A percentile compares a stretch with the other conserved stretches of the same genome.
These are phyloP conservation scores for Rhineura floridana DNA, from an alignment of 2,113 vertebrate species.

Conservation along the genomic window DNA sequence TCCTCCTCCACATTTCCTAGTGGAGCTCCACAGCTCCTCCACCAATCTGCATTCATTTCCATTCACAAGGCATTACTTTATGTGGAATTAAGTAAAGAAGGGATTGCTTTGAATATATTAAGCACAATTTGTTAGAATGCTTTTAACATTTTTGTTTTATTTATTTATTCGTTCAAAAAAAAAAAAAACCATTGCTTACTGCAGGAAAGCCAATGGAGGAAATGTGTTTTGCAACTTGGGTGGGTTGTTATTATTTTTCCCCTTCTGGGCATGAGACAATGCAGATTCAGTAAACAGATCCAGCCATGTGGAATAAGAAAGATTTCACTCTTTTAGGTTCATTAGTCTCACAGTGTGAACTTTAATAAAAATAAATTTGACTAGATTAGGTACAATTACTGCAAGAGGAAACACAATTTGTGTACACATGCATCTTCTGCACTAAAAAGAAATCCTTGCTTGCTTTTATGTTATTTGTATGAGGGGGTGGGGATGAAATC, in stretches of 20 bases:
- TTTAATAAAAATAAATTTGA: constrained; percentile 60
- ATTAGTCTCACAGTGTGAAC: constrained; percentile 63
- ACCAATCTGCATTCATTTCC: constrained; percentile 16
- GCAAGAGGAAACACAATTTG: constrained; percentile 49
- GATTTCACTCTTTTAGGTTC: constrained; percentile 54
- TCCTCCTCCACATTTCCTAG: background rate
- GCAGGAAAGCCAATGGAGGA: constrained; percentile 14
- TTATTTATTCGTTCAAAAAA: background rate
- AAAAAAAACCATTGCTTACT: background rate
- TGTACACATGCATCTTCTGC: constrained; percentile 23
- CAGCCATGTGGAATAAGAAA: constrained; percentile 25
- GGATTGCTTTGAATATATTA: background rate
- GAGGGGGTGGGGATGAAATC: too few relatives aligned
- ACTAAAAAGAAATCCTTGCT: constrained; percentile 22
- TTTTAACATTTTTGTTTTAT: constrained; percentile 9
- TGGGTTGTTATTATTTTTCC: background rate
- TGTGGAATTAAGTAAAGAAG: constrained; percentile 26
- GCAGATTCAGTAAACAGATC: constrained; percentile 25
- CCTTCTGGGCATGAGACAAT: constrained; percentile 28
- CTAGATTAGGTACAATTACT: constrained; percentile 61
- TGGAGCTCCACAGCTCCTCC: constrained; percentile 34
- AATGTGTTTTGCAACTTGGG: constrained; percentile 43
- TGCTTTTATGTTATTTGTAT: background rate
- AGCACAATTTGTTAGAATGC: background rate
- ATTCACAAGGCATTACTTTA: constrained; percentile 11